Evolutionary conservation across 2,797 vertebrate genomes (phyloP).

Genomic region (Myotis vivesi): DNA sequence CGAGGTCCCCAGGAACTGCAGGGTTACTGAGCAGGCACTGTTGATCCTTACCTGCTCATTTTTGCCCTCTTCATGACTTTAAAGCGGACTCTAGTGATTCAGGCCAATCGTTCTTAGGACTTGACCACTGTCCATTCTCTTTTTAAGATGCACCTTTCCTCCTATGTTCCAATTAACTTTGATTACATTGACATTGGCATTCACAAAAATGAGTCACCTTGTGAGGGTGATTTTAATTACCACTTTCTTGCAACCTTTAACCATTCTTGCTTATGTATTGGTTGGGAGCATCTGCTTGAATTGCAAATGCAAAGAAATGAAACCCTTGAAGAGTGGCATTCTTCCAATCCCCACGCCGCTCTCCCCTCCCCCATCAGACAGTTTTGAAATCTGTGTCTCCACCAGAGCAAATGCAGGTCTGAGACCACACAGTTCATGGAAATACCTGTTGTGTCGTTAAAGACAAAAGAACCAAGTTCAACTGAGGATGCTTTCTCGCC

Average conservation of each 20-base stretch:
- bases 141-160: neutral
- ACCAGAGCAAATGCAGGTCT: neutral
- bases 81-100: neutral
- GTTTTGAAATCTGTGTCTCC: conserved; percentile 62
- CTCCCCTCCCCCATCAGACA: neutral
- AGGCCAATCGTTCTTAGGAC: neutral
- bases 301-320: conserved; percentile 66
- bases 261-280: conserved; percentile 60
- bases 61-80: neutral
- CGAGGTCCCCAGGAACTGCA: neutral
- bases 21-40: neutral
- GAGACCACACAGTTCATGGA: neutral
- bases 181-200: conserved; percentile 16
- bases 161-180: neutral
- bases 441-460: neutral
- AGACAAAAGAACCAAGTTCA: neutral
- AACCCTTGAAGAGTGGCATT: conserved; percentile 3
- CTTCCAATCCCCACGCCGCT: neutral
- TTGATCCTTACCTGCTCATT: neutral
- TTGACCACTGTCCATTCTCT: neutral
- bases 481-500: neutral
- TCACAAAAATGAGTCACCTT: conserved; percentile 70
- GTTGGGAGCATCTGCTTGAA: conserved; percentile 60
- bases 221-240: conserved; percentile 69
- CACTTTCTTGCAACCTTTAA: conserved; percentile 63